phyloP scores from a whole-genome alignment of 2,797 vertebrate species.

The Anguilla megastoma region DNA sequence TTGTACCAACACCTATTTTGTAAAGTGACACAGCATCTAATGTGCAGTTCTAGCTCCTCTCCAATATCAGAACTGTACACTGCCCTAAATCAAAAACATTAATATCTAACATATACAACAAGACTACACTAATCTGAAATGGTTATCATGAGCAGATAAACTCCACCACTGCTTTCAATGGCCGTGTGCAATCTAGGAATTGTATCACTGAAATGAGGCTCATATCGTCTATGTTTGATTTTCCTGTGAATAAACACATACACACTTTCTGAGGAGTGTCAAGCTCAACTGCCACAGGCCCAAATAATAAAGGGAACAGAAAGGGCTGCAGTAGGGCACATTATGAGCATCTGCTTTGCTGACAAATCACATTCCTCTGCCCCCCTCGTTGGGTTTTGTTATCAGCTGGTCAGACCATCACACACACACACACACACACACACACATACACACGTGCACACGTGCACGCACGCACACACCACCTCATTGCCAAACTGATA shows the following conservation, averaged over 20 bases:
- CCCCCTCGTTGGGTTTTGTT: not conserved
- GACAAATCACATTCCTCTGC: not conserved
- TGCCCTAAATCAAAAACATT: not conserved
- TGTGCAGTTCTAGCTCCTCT: not conserved
- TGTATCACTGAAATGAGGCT: not conserved
- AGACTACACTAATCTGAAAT: not conserved
- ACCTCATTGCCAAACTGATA: no score
- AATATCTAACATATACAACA: not conserved
- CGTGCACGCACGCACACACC: slow-evolving; percentile 19
- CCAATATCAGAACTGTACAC: not conserved
- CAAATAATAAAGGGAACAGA: slow-evolving; percentile 22
- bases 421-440: not conserved
- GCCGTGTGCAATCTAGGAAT: not conserved
- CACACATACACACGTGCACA: slow-evolving; percentile 31
- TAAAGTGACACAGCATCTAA: no score
- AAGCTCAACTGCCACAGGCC: not conserved
- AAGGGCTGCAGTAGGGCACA: not conserved
- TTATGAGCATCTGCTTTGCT: not conserved
- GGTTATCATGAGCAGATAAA: not conserved
- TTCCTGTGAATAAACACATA: slow-evolving; percentile 20
- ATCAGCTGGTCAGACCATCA: not conserved
- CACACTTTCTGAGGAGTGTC: slow-evolving; percentile 12
- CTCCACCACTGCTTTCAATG: not conserved
- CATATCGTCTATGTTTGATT: not conserved
- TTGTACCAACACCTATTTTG: not conserved